These are phyloP conservation scores for Drosophila leontia DNA, from an alignment of 1,140 invertebrate species.

Conservation along the genomic window DNA sequence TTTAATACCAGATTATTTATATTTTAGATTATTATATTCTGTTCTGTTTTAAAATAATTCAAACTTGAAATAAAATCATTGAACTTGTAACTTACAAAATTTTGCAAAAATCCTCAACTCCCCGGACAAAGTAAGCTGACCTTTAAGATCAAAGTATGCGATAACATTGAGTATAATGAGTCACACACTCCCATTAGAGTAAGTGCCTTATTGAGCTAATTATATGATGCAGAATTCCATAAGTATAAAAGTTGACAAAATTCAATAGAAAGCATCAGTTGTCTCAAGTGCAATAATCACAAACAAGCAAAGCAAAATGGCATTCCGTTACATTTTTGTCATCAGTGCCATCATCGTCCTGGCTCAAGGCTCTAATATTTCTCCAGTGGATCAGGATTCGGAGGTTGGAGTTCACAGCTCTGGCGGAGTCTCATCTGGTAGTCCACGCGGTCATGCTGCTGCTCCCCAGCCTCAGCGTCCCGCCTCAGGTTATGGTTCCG, in stretches of 20 bases:
- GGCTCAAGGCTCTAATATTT: conserved; percentile 28
- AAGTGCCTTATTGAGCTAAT: neutral
- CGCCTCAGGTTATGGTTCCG: neutral
- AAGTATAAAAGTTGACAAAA: conserved; percentile 4
- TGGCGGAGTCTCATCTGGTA: conserved; percentile 8
- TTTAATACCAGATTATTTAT: neutral
- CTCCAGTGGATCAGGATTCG: conserved; percentile 19
- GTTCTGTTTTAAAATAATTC: neutral
- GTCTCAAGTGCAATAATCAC: conserved; percentile 14
- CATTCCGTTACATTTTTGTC: conserved; percentile 20
- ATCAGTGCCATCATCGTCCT: conserved; percentile 33
- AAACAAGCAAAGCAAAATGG: conserved; percentile 10
- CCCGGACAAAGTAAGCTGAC: neutral
- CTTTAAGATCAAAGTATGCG: neutral
- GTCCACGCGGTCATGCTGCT: neutral
- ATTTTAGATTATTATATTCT: neutral
- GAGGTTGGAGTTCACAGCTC: conserved; percentile 10
- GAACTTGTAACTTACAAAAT: neutral
- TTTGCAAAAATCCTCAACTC: neutral
- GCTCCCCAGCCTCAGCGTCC: conserved; percentile 24
- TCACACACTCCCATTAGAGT: neutral
- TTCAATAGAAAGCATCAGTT: conserved; percentile 5
- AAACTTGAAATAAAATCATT: neutral
- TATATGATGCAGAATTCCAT: neutral
- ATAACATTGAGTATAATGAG: neutral